phyloP scores from a whole-genome alignment of 2,797 vertebrate genomes.

The Eutrigla gurnardus region DNA sequence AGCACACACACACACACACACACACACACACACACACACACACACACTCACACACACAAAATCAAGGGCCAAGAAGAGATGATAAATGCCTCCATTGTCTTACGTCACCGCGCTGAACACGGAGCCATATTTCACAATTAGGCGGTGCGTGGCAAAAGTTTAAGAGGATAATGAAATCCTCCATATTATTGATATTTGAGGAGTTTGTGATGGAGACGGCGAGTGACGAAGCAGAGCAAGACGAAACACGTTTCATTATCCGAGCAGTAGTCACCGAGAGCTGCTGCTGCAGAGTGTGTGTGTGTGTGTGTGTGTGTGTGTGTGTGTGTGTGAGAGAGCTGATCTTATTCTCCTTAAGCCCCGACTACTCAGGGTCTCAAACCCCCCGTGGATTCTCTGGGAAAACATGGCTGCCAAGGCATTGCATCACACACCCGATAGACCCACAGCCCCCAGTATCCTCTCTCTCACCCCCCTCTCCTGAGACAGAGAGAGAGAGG shows the following conservation, averaged over 20 bases:
- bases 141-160: constrained; percentile 48
- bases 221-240: constrained; percentile 48
- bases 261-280: constrained; percentile 37
- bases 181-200: constrained; percentile 62
- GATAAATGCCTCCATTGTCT: constrained; percentile 71
- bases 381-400: constrained; percentile 71
- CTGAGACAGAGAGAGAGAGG: constrained; percentile 40
- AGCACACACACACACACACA: constrained; percentile 44
- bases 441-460: constrained; percentile 74
- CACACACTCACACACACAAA: constrained; percentile 8
- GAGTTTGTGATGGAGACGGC: constrained; percentile 41
- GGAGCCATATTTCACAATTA: constrained; percentile 67
- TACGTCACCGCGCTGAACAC: constrained; percentile 36
- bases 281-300: constrained; percentile 22
- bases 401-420: constrained; percentile 77
- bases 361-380: constrained; percentile 50
- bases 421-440: constrained; percentile 79
- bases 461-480: constrained; percentile 57
- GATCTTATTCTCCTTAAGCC: constrained; percentile 51
- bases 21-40: too few species aligned
- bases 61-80: constrained; percentile 42
- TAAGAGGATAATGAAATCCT: constrained; percentile 59
- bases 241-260: constrained; percentile 59
- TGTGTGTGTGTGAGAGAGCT: constrained; percentile 52
- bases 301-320: constrained; percentile 40